Evolutionary conservation across 2,113 vertebrate species (phyloP).

Genomic region (Apodemus speciosus): DNA sequence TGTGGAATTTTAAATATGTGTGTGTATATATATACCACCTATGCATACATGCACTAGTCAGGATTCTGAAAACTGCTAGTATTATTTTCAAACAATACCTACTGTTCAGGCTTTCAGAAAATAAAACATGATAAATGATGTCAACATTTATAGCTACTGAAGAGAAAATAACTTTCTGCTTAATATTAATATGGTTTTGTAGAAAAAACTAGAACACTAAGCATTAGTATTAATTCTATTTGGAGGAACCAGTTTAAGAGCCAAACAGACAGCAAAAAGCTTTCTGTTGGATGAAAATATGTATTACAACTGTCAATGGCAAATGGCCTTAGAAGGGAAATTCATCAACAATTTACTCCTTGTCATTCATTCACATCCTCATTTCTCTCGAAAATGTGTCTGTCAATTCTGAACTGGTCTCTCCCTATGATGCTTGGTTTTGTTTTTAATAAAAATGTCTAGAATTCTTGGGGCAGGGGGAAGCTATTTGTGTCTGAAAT

Average conservation of each 20-base stretch:
- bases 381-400: background rate
- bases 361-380: background rate
- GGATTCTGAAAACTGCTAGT: background rate
- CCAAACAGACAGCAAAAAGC: background rate
- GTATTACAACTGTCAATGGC: slow-evolving; percentile 29
- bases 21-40: background rate
- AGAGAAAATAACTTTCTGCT: background rate
- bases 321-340: background rate
- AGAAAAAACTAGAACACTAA: slow-evolving; percentile 29
- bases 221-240: background rate
- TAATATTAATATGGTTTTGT: slow-evolving; percentile 13
- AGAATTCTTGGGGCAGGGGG: background rate
- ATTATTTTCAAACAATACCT: background rate
- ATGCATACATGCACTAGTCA: background rate
- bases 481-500: no score
- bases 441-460: slow-evolving; percentile 21
- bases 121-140: background rate
- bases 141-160: background rate
- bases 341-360: background rate
- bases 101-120: slow-evolving; percentile 38
- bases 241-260: background rate
- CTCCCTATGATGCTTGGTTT: slow-evolving; percentile 7
- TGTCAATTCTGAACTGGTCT: background rate
- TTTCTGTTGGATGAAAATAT: background rate
- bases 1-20: background rate